These are phyloP conservation scores for Pituophis catenifer DNA, from an alignment of 2,113 vertebrate species.

Conservation along the genomic window DNA sequence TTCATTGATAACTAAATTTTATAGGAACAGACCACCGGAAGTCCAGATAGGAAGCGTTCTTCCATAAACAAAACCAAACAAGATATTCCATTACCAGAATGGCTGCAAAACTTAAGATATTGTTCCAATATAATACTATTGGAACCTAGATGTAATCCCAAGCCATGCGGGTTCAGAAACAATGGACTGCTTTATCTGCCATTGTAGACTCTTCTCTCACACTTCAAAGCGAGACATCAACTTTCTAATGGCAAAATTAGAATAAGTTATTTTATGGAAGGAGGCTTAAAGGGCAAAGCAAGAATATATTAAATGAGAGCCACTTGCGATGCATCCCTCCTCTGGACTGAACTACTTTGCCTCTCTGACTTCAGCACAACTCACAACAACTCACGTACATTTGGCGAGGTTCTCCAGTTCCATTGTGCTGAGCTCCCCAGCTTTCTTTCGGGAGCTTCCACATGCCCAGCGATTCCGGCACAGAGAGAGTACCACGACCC, in stretches of 20 bases:
- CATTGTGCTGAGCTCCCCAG: conserved; percentile 56
- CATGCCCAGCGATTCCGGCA: conserved; percentile 78
- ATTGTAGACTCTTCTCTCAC: not conserved
- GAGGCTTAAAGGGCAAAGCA: not conserved
- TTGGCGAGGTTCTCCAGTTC: conserved; percentile 69
- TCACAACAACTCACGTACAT: conserved; percentile 62
- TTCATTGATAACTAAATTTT: not conserved
- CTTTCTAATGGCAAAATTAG: not conserved
- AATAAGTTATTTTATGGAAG: not conserved
- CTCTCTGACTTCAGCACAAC: not conserved
- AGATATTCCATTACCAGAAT: not conserved
- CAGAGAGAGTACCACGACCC: conserved; percentile 82
- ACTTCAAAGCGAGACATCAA: not conserved
- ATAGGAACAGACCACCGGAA: not conserved
- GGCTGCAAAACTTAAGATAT: not conserved
- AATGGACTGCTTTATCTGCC: not conserved
- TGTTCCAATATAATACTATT: too few species aligned
- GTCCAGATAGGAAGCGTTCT: not conserved
- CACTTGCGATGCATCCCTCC: not conserved
- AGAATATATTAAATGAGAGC: not conserved
- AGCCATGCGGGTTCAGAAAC: not conserved
- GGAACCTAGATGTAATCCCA: not conserved
- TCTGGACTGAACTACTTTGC: rapidly evolving
- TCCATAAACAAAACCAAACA: not conserved
- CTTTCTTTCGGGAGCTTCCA: conserved; percentile 66